These are phyloP conservation scores for Aporrectodea caliginosa DNA, from an alignment of 1,140 invertebrate genomes.

Conservation along the genomic window DNA sequence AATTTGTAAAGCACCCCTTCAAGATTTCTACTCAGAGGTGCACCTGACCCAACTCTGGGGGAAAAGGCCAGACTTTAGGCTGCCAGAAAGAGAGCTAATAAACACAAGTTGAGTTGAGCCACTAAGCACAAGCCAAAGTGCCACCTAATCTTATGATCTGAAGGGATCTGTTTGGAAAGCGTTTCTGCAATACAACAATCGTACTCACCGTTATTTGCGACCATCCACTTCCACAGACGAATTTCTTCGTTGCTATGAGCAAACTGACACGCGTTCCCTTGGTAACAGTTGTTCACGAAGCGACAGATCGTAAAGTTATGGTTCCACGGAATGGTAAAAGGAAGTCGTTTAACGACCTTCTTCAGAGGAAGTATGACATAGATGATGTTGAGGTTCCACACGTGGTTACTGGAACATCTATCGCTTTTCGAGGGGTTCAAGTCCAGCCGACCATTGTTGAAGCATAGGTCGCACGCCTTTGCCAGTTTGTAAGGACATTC, in stretches of 20 bases:
- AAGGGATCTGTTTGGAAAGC: too few relatives aligned
- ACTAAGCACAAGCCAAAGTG: too few relatives aligned
- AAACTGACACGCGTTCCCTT: conserved; percentile 72
- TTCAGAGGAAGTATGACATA: not conserved
- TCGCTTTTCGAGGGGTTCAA: not conserved
- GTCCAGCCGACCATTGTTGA: not conserved
- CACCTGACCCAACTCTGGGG: too few relatives aligned
- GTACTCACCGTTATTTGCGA: conserved; percentile 30
- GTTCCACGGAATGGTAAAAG: not conserved
- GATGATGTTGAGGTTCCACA: not conserved
- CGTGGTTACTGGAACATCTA: conserved; percentile 11
- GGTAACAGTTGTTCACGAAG: not conserved
- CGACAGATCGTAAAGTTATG: not conserved
- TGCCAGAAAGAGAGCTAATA: too few relatives aligned
- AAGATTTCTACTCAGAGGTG: too few relatives aligned
- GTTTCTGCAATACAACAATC: too few relatives aligned
- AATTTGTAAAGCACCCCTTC: too few relatives aligned
- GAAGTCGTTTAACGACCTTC: not conserved
- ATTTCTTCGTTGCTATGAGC: conserved; percentile 85
- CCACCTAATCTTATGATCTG: too few relatives aligned
- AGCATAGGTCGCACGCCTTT: conserved; percentile 6
- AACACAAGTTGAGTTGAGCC: too few relatives aligned
- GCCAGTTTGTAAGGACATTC: not conserved
- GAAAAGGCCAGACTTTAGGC: too few relatives aligned
- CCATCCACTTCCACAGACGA: conserved; percentile 57